Percentiles rank a stretch among this genome's conserved stretches.
phyloP scores from a whole-genome alignment of 2,797 vertebrate species.

The Synaphobranchus kaupii region DNA sequence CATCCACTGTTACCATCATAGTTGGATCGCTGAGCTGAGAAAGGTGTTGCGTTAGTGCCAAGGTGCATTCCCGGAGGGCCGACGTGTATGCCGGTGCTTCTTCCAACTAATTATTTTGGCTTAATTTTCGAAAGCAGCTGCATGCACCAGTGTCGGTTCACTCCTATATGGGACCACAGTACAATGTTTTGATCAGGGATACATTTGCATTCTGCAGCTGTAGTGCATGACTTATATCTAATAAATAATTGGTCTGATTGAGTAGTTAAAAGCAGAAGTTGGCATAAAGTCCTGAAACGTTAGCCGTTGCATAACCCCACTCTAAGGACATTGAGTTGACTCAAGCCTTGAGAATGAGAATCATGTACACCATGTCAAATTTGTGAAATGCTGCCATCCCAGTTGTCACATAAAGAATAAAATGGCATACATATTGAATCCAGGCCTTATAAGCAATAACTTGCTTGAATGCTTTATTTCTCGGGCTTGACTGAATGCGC shows the following conservation, averaged over 20 bases:
- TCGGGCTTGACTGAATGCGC: not conserved
- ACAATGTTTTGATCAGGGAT: not conserved
- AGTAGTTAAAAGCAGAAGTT: constrained; percentile 4
- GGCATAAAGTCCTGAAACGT: no score
- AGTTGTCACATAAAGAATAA: not conserved
- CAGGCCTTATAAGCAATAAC: not conserved
- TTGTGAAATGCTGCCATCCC: not conserved
- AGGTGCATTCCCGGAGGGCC: not conserved
- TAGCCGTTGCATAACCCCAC: not conserved
- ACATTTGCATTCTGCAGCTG: not conserved
- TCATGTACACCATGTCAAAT: not conserved
- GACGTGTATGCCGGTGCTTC: not conserved
- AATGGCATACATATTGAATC: not conserved
- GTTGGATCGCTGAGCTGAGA: not conserved
- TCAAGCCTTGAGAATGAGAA: not conserved
- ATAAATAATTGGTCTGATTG: not conserved
- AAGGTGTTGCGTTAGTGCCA: not conserved
- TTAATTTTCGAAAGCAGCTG: not conserved
- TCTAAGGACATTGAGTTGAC: not conserved
- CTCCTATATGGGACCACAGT: not conserved
- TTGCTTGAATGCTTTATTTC: not conserved
- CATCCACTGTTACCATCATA: no score
- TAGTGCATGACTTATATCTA: not conserved
- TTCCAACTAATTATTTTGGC: not conserved
- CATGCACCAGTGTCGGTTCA: not conserved